Evolutionary conservation across 53 echinoderm and acorn worm genomes (phyloP).

Genomic region (Patiria pectinifera): DNA sequence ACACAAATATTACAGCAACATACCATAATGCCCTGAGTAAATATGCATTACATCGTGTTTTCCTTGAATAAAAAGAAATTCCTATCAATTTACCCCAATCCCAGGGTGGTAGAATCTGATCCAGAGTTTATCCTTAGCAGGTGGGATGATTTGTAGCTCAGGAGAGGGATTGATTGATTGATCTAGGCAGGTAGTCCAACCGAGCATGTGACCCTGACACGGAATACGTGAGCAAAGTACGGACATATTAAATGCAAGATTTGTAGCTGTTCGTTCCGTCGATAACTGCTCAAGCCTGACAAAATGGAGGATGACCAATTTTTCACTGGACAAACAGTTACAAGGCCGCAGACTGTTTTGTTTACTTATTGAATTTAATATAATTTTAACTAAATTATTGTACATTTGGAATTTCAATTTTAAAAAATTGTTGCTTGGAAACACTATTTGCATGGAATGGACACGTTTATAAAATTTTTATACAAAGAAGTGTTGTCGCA

Average conservation of each 20-base stretch:
- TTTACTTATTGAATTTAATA: too few species aligned
- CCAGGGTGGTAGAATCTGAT: background rate
- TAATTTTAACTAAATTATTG: too few species aligned
- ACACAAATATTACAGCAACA: background rate
- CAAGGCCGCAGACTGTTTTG: too few species aligned
- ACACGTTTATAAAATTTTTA: too few species aligned
- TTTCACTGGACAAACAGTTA: background rate
- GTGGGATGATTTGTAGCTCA: slow-evolving; percentile 29
- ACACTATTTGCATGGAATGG: too few species aligned
- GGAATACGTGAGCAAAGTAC: background rate
- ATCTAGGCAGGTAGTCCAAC: background rate
- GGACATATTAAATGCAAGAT: background rate
- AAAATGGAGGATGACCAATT: background rate
- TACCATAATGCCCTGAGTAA: background rate
- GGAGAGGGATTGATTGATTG: slow-evolving; percentile 33
- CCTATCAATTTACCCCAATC: background rate
- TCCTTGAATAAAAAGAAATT: background rate
- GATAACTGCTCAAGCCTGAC: background rate
- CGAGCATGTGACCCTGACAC: slow-evolving; percentile 2
- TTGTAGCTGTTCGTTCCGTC: background rate
- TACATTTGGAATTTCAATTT: too few species aligned
- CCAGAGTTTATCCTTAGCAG: slow-evolving; percentile 1
- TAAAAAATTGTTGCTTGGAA: too few species aligned
- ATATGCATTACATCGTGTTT: background rate
- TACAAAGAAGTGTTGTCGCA: too few species aligned